These are phyloP conservation scores for Drosophila sturtevanti DNA, from an alignment of 1,140 invertebrate species.

Conservation along the genomic window DNA sequence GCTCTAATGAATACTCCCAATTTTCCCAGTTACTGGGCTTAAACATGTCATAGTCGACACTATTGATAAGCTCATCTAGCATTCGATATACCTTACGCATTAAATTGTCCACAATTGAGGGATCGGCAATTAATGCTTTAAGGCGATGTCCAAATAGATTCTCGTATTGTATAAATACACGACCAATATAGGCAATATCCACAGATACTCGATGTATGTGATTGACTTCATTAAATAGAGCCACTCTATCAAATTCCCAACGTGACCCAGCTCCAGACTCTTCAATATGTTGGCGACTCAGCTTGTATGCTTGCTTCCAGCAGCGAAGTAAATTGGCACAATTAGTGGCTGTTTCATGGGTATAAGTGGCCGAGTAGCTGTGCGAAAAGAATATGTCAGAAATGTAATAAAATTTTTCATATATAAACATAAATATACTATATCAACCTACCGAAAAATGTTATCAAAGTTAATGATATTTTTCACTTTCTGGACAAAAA, in stretches of 20 bases:
- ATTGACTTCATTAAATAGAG: conserved; percentile 91
- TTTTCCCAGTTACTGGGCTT: conserved; percentile 89
- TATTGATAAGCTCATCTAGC: conserved; percentile 88
- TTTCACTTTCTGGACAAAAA: conserved; percentile 89
- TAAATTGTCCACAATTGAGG: conserved; percentile 92
- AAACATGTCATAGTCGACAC: conserved; percentile 93
- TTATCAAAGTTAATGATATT: conserved; percentile 88
- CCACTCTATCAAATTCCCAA: conserved; percentile 94
- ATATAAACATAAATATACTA: no score
- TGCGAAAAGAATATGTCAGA: no score
- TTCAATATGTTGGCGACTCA: conserved; percentile 91
- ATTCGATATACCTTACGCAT: conserved; percentile 84
- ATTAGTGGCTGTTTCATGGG: conserved; percentile 84
- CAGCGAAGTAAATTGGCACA: conserved; percentile 88
- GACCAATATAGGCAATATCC: conserved; percentile 89
- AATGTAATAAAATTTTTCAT: no score
- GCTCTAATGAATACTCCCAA: conserved; percentile 91
- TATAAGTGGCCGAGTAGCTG: conserved; percentile 84
- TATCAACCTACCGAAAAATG: conserved; percentile 87
- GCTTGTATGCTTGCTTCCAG: conserved; percentile 90
- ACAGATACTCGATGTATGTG: conserved; percentile 91
- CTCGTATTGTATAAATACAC: conserved; percentile 92
- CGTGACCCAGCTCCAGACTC: conserved; percentile 90
- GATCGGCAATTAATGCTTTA: conserved; percentile 92
- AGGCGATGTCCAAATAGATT: conserved; percentile 94